Base-by-base conservation (phyloP, 1,140 invertebrate genomes). In the Zaprionus taronus region DNA sequence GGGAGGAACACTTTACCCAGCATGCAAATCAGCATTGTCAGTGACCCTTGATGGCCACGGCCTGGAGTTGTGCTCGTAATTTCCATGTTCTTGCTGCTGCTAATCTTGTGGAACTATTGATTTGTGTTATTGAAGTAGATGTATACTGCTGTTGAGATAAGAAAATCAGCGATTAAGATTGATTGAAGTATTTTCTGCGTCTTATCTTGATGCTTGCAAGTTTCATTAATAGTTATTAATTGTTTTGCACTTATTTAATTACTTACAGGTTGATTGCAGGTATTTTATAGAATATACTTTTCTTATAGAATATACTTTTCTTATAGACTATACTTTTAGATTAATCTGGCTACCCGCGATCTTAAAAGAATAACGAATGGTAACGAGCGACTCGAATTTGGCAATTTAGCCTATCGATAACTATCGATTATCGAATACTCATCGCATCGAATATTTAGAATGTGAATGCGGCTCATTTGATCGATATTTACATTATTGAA, bases 111-210 rank as follows among this genome's bases (percentile, higher is more conserved):
- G 38, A 64, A 51, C n/a, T 58, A 60, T 57, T 49, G 28, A 20
- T 70, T 47, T 31, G 26, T 24, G 24, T 51, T 65, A 49, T 65
- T 58, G 53, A n/a, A 47, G 38, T 34, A 38, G 36, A 64, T 26
- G 53, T 57, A 64, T 15, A 51, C 3, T 14, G 17, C 22, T 14
- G 36, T 22, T 47, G 41, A 47, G 72, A 75, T 75, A 75, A 64
- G 31, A 20, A 47, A 56, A 64, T 58, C 58, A 62, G 34, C 20
- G 41, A 71, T 71, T 75, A 64, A 71, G 15, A 64, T 71, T 75
- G 1, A 71, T 71, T 75, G 0, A 71, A 74, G 72, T 73, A 56
- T 47, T 63, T 65, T 60, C 24, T 24, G 15, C 11, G n/a, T 26
- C 58, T 70, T 70, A 70, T 74, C 57, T 47, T 62, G 58, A 49